Evolutionary conservation across 2,888 invertebrate genomes (phyloP).

Genomic region (Tipula lateralis): DNA sequence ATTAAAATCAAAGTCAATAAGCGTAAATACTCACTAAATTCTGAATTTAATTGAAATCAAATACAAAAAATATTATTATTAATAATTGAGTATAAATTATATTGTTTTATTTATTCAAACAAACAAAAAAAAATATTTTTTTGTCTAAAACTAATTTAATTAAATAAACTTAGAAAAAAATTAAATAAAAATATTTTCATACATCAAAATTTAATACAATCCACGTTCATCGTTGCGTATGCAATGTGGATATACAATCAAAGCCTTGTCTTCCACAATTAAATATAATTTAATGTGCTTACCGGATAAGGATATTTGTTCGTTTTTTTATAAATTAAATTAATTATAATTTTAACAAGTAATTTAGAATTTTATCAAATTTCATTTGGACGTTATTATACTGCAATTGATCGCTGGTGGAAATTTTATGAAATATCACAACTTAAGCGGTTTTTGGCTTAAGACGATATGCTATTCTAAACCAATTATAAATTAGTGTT

Average conservation of each 20-base stretch:
- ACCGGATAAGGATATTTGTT: neutral
- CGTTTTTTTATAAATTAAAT: neutral
- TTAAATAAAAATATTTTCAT: neutral
- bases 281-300: constrained; percentile 19
- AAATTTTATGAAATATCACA: no score
- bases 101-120: neutral
- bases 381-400: no score
- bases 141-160: neutral
- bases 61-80: no score
- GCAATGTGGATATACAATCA: neutral
- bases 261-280: constrained; percentile 19
- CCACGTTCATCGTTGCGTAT: neutral
- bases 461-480: no score
- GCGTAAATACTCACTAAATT: no score
- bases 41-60: no score
- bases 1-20: neutral
- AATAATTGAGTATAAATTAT: neutral
- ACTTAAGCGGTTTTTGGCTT: no score
- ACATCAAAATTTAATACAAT: neutral
- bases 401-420: neutral
- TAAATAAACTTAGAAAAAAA: constrained; percentile 15
- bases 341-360: neutral
- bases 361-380: neutral
- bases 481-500: no score
- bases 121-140: neutral